Percentiles rank a stretch among this genome's conserved stretches.
Conservation (phyloP, 2,113 vertebrate species). For the Callipepla squamata region DNA sequence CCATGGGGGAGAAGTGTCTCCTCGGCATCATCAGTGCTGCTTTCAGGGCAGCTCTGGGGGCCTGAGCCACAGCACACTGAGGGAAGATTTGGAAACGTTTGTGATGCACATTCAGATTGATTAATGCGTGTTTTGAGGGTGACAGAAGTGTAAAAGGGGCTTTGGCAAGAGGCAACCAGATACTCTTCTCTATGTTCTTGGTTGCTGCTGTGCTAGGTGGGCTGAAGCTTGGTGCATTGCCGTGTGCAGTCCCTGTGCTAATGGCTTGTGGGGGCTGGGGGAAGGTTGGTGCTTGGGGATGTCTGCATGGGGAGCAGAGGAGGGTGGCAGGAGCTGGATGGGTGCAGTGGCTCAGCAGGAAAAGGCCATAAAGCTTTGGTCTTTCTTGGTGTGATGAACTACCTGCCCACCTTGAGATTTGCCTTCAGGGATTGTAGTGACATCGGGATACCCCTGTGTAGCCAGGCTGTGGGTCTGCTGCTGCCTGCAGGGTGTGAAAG, state of each 20-base stretch:
- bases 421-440: background rate
- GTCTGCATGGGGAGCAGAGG: background rate
- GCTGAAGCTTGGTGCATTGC: no score
- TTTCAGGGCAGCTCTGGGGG: background rate
- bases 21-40: background rate
- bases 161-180: background rate
- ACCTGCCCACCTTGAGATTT: background rate
- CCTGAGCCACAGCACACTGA: background rate
- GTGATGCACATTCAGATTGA: fast-evolving
- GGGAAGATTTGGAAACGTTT: background rate
- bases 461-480: background rate
- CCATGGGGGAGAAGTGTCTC: background rate
- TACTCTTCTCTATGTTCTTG: background rate
- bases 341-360: background rate
- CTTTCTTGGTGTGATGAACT: background rate
- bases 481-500: background rate
- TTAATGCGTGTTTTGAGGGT: background rate
- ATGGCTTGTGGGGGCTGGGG: background rate
- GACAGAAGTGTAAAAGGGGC: fast-evolving
- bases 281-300: background rate
- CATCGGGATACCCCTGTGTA: background rate
- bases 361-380: background rate
- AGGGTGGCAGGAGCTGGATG: background rate
- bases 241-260: background rate
- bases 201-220: background rate